Percentiles rank a stretch among this genome's conserved stretches.
These are phyloP conservation scores for Rhynchomys soricoides DNA, from an alignment of 2,113 vertebrate genomes.

Conservation along the genomic window DNA sequence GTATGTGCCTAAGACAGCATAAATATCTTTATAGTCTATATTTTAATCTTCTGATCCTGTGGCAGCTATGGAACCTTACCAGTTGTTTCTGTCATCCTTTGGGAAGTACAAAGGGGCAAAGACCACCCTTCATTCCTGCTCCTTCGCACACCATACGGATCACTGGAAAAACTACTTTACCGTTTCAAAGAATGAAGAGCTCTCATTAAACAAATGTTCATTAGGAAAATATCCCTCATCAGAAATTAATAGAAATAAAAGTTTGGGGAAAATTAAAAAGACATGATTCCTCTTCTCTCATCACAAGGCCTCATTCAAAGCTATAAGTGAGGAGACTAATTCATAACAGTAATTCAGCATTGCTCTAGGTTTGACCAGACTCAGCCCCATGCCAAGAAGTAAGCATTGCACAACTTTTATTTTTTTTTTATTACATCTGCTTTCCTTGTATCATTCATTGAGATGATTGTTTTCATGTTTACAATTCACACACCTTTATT, in stretches of 20 bases:
- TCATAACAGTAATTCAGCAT: not conserved
- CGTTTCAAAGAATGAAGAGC: not conserved
- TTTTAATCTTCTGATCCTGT: not conserved
- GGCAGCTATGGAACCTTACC: not conserved
- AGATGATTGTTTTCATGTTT: not conserved
- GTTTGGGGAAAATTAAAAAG: not conserved
- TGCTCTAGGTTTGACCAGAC: not conserved
- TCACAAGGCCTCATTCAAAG: constrained; percentile 11
- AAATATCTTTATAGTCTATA: not conserved
- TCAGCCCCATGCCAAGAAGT: not conserved
- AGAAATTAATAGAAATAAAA: not conserved
- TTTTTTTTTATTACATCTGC: not conserved
- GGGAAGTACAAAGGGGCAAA: not conserved
- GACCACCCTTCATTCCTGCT: not conserved
- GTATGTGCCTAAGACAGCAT: not conserved
- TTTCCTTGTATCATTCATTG: not conserved
- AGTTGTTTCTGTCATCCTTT: not conserved
- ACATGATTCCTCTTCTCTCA: not conserved
- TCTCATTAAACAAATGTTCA: constrained; percentile 9
- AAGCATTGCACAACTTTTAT: not conserved
- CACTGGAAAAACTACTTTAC: not conserved
- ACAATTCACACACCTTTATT: not conserved
- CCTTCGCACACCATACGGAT: not conserved
- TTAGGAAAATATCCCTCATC: constrained; percentile 1
- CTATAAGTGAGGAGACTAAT: not conserved